phyloP scores from a whole-genome alignment of 2,888 invertebrate genomes.

The Euphydryas editha region DNA sequence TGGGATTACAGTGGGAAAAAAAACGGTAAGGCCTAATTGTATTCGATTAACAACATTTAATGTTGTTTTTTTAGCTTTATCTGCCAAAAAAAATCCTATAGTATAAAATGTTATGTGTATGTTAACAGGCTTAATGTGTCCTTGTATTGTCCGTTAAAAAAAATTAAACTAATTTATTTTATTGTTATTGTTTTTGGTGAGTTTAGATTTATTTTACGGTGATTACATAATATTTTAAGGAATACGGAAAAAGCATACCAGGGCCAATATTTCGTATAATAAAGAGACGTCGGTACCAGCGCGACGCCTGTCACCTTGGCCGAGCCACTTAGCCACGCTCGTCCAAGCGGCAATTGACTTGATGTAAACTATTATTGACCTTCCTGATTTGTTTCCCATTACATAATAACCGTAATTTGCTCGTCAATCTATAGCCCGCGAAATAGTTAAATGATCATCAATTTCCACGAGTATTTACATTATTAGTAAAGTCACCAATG shows the following conservation, averaged over 20 bases:
- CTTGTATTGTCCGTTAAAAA: no score
- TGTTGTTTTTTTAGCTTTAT: neutral
- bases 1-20: neutral
- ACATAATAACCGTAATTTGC: conserved; percentile 6
- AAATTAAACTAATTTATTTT: no score
- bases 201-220: neutral
- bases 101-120: no score
- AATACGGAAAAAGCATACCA: conserved; percentile 46
- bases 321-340: conserved; percentile 58
- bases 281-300: conserved; percentile 44
- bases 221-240: neutral
- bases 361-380: conserved; percentile 27
- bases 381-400: conserved; percentile 26
- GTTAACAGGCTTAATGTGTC: no score
- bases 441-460: neutral
- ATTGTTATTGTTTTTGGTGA: neutral
- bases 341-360: conserved; percentile 39
- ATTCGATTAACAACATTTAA: neutral
- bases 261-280: conserved; percentile 24
- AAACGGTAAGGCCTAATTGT: neutral
- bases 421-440: neutral
- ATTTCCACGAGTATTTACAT: no score
- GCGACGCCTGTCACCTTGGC: conserved; percentile 62
- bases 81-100: neutral
- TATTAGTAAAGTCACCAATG: no score